A percentile compares a stretch with the other conserved stretches of the same genome.
Evolutionary conservation across 2,113 vertebrate species (phyloP).

Genomic region (Paedocypris sp.): DNA sequence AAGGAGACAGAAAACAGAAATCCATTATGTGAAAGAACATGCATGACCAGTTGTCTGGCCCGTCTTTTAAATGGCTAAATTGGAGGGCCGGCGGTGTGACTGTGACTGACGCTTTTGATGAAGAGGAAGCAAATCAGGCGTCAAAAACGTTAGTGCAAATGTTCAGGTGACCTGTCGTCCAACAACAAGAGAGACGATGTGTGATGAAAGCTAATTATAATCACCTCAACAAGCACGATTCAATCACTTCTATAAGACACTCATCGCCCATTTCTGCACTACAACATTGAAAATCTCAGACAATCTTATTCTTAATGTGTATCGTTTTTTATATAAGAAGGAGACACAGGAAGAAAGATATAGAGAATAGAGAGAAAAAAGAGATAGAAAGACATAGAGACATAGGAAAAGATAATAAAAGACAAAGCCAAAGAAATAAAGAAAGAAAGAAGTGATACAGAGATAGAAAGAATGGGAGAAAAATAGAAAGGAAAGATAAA

Average conservation of each 20-base stretch:
- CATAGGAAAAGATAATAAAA: no score
- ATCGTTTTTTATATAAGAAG: no score
- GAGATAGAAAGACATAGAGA: no score
- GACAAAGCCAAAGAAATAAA: no score
- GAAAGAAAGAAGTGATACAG: no score
- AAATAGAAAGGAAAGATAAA: no score
- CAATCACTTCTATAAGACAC: conserved; percentile 3
- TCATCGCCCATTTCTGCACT: no score
- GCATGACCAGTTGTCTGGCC: neutral
- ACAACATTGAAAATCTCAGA: no score
- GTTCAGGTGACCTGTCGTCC: conserved; percentile 14
- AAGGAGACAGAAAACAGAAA: neutral
- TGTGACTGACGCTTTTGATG: neutral
- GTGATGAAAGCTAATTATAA: conserved; percentile 17
- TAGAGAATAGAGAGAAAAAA: no score
- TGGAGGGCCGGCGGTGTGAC: neutral
- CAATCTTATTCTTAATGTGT: no score
- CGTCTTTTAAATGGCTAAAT: neutral
- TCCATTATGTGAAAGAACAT: neutral
- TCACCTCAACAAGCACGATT: conserved; percentile 5
- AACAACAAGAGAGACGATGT: conserved; percentile 16
- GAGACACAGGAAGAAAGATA: no score
- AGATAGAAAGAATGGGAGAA: no score
- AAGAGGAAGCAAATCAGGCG: conserved; percentile 2
- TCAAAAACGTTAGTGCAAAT: neutral